Base-by-base conservation (phyloP, 2,888 invertebrate genomes). In the Hyles lineata region DNA sequence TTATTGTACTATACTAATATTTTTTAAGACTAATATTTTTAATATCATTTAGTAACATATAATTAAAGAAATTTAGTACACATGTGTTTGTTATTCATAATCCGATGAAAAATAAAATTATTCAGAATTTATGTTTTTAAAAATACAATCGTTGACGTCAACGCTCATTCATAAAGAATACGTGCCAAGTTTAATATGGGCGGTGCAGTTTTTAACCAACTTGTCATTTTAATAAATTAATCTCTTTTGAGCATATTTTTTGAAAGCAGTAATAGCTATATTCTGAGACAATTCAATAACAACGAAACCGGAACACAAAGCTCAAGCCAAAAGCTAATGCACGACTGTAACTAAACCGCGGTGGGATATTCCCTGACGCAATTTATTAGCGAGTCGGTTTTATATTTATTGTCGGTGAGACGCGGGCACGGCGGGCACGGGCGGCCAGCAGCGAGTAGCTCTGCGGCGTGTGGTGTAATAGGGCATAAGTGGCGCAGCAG, bases 151-250 rank as follows among this genome's bases (percentile, higher is more conserved):
- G 75, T 82, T 89, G 89, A 92, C 93, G 92, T 92, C 90, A 90
- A 86, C 82, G 73, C 85, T 86, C 94, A 94, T 93, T 93, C 93
- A 93, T 90, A 87, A 92, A 87, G 81, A 82, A 84, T 55, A 55
- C 55, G 85, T 85, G 83, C 83, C 73, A 78, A 77, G 25, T 69
- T 52, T 69, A 50, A 23, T 52, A 17, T 69, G n/a, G 23, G 8
- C 23, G 15, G 25, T 50, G 43, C 21, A 50, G 11, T 61, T 61
- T 32, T 29, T 61, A 61, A 32, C 25, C 29, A 32, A 35, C n/a
- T 9, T n/a, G 3, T n/a, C 25, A 21, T 9, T n/a, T 50, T 23
- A 23, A 23, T 43, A 63, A 43, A 50, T 67, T 67, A 7, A 43
- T 15, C 9, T 2, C 11, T 15, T 50, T 15, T 23, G 2, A 15